Evolutionary conservation across 2,888 invertebrate species (phyloP).

Genomic region (Xylota sylvarum): DNA sequence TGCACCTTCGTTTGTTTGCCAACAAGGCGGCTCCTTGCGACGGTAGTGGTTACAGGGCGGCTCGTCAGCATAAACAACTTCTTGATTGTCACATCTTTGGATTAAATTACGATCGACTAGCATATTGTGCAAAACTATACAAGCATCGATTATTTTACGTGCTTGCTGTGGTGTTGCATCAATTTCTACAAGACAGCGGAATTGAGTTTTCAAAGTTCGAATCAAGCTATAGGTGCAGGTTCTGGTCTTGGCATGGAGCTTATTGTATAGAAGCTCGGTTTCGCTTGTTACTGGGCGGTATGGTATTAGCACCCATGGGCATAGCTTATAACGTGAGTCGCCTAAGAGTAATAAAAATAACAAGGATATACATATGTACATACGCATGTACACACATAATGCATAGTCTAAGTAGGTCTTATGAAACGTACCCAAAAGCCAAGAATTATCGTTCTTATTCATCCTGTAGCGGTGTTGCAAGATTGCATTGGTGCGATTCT

Average conservation of each 20-base stretch:
- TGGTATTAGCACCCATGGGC: not conserved
- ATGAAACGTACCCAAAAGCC: not conserved
- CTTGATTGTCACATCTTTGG: not conserved
- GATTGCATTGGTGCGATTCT: not conserved
- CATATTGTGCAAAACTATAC: not conserved
- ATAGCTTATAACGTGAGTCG: not conserved
- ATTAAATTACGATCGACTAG: not conserved
- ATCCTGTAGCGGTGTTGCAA: not conserved
- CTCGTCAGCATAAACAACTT: not conserved
- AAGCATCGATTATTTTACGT: not conserved
- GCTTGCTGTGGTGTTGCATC: not conserved
- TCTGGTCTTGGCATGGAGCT: not conserved
- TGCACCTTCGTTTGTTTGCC: not conserved
- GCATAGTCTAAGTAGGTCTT: too few relatives aligned
- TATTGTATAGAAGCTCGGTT: not conserved
- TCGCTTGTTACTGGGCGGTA: not conserved
- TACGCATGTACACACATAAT: too few relatives aligned
- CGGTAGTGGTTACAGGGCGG: not conserved
- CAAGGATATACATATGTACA: too few relatives aligned
- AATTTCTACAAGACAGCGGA: not conserved
- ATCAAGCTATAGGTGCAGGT: not conserved
- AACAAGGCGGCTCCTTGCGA: not conserved
- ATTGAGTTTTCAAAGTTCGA: not conserved
- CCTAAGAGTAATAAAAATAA: not conserved
- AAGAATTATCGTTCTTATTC: not conserved